Evolutionary conservation across 2,113 vertebrate genomes (phyloP), one percentile per base, ranked within the genome.

Genomic region (Casuarius casuarius): DNA sequence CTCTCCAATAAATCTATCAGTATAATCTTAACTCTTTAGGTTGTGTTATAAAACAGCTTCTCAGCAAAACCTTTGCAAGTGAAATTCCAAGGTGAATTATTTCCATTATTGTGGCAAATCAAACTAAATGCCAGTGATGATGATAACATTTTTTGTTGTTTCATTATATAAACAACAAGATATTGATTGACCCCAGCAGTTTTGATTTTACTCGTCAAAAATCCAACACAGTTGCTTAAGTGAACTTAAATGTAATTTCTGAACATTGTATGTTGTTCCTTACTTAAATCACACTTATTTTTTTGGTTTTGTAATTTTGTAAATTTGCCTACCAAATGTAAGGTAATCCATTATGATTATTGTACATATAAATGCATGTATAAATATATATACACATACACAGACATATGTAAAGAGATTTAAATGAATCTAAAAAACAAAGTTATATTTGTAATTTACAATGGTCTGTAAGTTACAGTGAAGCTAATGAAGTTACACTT

Each of bases 301-400:
- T 84, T 79, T 72, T 44, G 5, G 52, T 82, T 93, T 33, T 90
- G 38, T 15, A 54, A 0, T 71, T 90, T 84, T 77, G 16, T 16
- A 80, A 18, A 54, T 66, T 54, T n/a, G 7, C n/a, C 8, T 76
- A 40, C 56, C 8, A 75, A 63, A 56, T 16, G 28, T 28, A 93
- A 51, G 7, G 40, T 12, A 75, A 51, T 61, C 26, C 7, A 6
- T 65, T 84, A 26, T 42, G 4, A 76, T 44, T 35, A 56, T 3
- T 33, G 4, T 71, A 63, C 20, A 13, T 61, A 46, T 16, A 8
- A 22, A 40, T 26, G 33, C 25, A 15, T 48, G 31, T 29, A 42
- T 51, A 31, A 0, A 1, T 17, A 5, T 28, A 59, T 26, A 40
- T 7, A 46, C 14, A 73, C 5, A 13, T 8, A 6, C 8, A 33